Evolutionary conservation across 2,797 vertebrate species (phyloP), one percentile per base, ranked within the genome.

Genomic region (Xenops minutus): DNA sequence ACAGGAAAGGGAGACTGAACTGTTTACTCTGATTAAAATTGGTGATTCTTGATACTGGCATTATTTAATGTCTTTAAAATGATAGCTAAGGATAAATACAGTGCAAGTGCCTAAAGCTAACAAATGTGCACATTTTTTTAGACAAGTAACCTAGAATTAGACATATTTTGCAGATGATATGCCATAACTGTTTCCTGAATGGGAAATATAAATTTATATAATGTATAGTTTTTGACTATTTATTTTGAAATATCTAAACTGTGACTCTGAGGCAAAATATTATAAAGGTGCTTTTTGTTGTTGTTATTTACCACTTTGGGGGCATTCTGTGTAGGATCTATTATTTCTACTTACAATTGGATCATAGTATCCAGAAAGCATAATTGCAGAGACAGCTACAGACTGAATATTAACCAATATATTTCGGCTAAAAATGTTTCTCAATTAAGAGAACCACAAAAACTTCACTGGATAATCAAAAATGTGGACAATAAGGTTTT

Each of bases 51-150:
- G 49, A 85, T 71, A 88, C 0, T 18, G 10, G 30, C n/a, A 73
- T 69, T 79, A 61, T 82, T 93, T 77, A 71, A 56, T 22, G 30
- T 63, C 10, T 56, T 87, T 79, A 89, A 92, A 92, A 87, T 63
- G 22, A 79, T 67, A 91, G 36, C n/a, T 85, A 79, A 89, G 71
- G 74, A 94, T 66, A 92, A 95, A 92, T 34, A 83, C 7, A 77
- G 56, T 54, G 68, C 41, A 93, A 92, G n/a, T 39, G 64, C 78
- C 88, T 85, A 81, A 89, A 93, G 55, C 71, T 78, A 89, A 71
- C 20, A 86, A 59, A 52, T 32, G 51, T 51, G 34, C 58, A 82
- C n/a, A 20, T 83, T 74, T 66, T 88, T 77, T 9, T 12, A 61
- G 85, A 43, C 12, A 34, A 49, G 71, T 77, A 74, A 63, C n/a